These are phyloP conservation scores for Acinonyx jubatus DNA, from an alignment of 2,113 vertebrate species.

Conservation along the genomic window DNA sequence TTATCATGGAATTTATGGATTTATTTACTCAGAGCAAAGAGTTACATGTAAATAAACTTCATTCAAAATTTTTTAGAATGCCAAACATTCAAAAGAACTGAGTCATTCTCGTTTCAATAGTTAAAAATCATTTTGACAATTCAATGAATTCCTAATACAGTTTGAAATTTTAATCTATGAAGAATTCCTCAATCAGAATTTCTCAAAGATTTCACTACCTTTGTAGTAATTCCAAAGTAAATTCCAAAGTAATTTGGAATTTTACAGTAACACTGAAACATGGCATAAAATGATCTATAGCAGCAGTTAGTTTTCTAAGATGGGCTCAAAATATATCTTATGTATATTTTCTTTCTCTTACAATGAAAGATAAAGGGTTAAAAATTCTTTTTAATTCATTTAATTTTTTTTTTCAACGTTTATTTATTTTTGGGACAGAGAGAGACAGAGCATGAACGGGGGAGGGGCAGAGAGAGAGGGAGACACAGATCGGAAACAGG, in stretches of 20 bases:
- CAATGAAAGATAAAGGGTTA: background rate
- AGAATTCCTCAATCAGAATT: background rate
- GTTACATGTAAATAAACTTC: slow-evolving; percentile 15
- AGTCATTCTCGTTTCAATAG: slow-evolving; percentile 55
- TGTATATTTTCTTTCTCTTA: background rate
- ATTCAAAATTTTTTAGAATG: slow-evolving; percentile 58
- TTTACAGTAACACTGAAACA: background rate
- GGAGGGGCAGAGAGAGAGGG: too few species aligned
- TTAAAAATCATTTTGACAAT: background rate
- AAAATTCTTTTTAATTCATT: background rate
- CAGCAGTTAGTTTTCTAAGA: background rate
- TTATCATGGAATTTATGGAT: slow-evolving; percentile 30
- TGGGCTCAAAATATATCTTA: background rate
- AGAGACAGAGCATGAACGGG: too few species aligned
- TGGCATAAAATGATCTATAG: background rate
- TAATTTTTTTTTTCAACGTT: too few species aligned
- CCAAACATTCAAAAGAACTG: slow-evolving; percentile 34
- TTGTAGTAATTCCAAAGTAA: too few species aligned
- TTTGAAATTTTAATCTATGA: background rate
- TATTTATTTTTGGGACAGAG: too few species aligned
- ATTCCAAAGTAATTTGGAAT: background rate
- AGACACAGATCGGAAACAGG: too few species aligned
- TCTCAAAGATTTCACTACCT: background rate
- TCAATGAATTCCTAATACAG: background rate
- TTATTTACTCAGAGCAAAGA: background rate